Evolutionary conservation across 2,888 invertebrate species (phyloP).

Genomic region (Drosophila ustulata): DNA sequence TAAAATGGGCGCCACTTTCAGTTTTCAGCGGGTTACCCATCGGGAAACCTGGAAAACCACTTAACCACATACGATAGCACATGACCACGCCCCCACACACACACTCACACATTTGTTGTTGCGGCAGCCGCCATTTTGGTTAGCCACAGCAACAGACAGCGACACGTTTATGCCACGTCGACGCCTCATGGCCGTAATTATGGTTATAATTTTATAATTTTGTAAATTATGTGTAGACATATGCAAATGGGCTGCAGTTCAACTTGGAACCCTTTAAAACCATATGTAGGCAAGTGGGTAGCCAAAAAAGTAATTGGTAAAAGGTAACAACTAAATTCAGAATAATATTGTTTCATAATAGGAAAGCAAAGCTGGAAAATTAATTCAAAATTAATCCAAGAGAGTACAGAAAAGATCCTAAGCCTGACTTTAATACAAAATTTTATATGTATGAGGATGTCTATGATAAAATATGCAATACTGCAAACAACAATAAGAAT

Average conservation of each 20-base stretch:
- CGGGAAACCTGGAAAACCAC: slow-evolving; percentile 66
- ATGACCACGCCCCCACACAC: slow-evolving; percentile 1
- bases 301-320: neutral
- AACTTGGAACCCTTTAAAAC: slow-evolving; percentile 23
- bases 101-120: slow-evolving; percentile 12
- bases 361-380: neutral
- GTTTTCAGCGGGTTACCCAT: slow-evolving; percentile 27
- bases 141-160: slow-evolving; percentile 46
- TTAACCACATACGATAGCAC: slow-evolving; percentile 57
- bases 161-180: slow-evolving; percentile 34
- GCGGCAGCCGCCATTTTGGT: slow-evolving; percentile 59
- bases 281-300: slow-evolving; percentile 14
- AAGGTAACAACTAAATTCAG: neutral
- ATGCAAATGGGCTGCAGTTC: slow-evolving; percentile 57
- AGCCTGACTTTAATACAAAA: no score
- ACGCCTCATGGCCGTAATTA: slow-evolving; percentile 72
- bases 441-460: no score
- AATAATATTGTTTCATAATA: no score
- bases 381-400: no score
- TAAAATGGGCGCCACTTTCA: slow-evolving; percentile 63
- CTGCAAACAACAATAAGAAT: no score
- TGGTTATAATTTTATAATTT: slow-evolving; percentile 63
- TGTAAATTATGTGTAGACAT: slow-evolving; percentile 68
- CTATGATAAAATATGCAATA: no score
- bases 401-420: no score